phyloP scores from a whole-genome alignment of 1,140 invertebrate species.

The Saccostrea glomerata region DNA sequence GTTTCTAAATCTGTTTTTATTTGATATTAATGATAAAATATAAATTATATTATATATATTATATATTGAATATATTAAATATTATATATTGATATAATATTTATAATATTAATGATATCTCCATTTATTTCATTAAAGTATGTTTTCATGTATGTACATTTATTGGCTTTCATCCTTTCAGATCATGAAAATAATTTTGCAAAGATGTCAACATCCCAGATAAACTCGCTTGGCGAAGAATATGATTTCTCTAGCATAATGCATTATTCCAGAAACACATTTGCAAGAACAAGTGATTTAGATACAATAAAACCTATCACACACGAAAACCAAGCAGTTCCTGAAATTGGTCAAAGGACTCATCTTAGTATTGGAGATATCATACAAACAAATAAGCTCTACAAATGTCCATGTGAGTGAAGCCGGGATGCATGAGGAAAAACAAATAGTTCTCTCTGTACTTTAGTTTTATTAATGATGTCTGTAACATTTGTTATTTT shows the following conservation, averaged over 20 bases:
- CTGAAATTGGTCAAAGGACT: constrained; percentile 89
- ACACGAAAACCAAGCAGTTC: constrained; percentile 58
- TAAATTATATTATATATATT: too few species aligned
- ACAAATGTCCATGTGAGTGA: constrained; percentile 87
- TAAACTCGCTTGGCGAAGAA: constrained; percentile 94
- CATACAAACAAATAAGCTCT: constrained; percentile 96
- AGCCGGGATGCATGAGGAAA: background rate
- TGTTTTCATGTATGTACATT: too few species aligned
- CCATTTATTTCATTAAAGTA: too few species aligned
- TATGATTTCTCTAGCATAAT: constrained; percentile 96
- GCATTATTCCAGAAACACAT: constrained; percentile 99
- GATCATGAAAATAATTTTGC: constrained; percentile 91
- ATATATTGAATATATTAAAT: too few species aligned
- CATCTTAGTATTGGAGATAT: constrained; percentile 95
- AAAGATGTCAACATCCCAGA: constrained; percentile 95
- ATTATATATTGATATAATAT: too few species aligned
- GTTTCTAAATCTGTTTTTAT: background rate
- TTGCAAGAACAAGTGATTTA: constrained; percentile 94
- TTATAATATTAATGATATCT: too few species aligned
- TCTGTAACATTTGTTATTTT: too few species aligned
- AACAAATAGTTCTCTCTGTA: too few species aligned
- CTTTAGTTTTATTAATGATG: too few species aligned
- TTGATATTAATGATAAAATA: too few species aligned
- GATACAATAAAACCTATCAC: constrained; percentile 93
- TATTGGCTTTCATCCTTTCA: background rate